phyloP scores from a whole-genome alignment of 1,140 invertebrate genomes.

The Vollenhovia emeryi region DNA sequence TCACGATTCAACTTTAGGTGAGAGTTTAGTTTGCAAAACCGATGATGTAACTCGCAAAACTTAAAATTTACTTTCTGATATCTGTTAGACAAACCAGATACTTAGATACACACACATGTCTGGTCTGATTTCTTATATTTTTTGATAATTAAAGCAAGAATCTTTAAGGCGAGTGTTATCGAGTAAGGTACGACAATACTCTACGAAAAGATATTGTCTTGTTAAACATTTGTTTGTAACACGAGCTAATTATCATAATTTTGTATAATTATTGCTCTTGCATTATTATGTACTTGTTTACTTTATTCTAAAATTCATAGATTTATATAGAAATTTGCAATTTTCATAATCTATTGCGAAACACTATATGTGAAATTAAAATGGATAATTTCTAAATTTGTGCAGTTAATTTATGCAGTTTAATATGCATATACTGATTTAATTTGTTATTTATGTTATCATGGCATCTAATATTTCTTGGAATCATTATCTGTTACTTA shows the following conservation, averaged over 20 bases:
- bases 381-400: not conserved
- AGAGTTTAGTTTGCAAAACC: slow-evolving; percentile 34
- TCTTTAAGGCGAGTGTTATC: not conserved
- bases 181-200: slow-evolving; percentile 4
- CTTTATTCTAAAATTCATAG: slow-evolving; percentile 1
- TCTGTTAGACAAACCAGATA: slow-evolving; percentile 20
- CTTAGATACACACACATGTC: no score
- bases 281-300: no score
- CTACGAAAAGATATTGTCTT: not conserved
- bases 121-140: not conserved
- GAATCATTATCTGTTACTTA: not conserved
- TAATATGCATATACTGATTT: slow-evolving; percentile 4
- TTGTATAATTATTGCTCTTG: not conserved
- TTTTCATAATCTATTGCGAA: not conserved
- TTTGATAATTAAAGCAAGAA: not conserved
- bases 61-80: slow-evolving; percentile 16
- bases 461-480: slow-evolving; percentile 8
- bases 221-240: slow-evolving; percentile 14
- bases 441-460: slow-evolving; percentile 21
- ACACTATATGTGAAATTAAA: not conserved
- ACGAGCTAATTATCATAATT: no score
- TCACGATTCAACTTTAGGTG: not conserved
- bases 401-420: not conserved
- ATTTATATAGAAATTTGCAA: not conserved
- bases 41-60: not conserved